phyloP scores from a whole-genome alignment of 2,888 invertebrate species.

The Andrena trimmerana region DNA sequence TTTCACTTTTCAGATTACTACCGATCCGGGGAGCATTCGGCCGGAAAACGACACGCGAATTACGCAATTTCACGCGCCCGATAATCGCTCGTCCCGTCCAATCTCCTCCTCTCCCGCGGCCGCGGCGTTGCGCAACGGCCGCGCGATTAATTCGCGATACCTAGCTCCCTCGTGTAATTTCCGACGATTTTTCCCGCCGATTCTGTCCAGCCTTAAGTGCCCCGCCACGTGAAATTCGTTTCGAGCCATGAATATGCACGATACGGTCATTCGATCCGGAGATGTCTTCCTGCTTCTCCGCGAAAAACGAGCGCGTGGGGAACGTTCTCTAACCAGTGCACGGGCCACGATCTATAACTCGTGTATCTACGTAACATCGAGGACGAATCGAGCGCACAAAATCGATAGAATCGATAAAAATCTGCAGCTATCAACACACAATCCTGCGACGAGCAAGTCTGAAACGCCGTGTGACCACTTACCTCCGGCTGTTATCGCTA shows the following conservation, averaged over 20 bases:
- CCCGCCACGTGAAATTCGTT: not conserved
- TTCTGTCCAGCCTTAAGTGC: too few species aligned
- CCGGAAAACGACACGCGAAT: slow-evolving; percentile 54
- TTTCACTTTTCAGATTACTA: slow-evolving; percentile 39
- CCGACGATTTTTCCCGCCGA: not conserved
- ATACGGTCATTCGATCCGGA: not conserved
- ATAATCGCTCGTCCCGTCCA: slow-evolving; percentile 29
- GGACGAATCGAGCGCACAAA: too few species aligned
- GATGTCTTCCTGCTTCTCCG: slow-evolving; percentile 6
- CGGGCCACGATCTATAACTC: too few species aligned
- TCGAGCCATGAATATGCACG: not conserved
- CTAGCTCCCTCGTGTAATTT: not conserved
- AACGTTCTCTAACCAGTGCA: too few species aligned
- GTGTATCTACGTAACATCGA: too few species aligned
- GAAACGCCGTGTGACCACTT: too few species aligned
- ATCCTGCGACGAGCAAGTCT: too few species aligned
- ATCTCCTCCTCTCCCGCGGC: slow-evolving; percentile 1
- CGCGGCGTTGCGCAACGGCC: slow-evolving; percentile 12
- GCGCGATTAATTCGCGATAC: slow-evolving; percentile 24
- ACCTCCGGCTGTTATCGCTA: too few species aligned
- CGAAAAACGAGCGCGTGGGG: not conserved
- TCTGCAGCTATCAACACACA: too few species aligned
- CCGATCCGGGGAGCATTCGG: slow-evolving; percentile 36
- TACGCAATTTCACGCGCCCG: slow-evolving; percentile 23
- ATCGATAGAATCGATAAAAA: too few species aligned